Evolutionary conservation across 2,797 vertebrate species (phyloP).

Genomic region (Rhinogobio ventralis): DNA sequence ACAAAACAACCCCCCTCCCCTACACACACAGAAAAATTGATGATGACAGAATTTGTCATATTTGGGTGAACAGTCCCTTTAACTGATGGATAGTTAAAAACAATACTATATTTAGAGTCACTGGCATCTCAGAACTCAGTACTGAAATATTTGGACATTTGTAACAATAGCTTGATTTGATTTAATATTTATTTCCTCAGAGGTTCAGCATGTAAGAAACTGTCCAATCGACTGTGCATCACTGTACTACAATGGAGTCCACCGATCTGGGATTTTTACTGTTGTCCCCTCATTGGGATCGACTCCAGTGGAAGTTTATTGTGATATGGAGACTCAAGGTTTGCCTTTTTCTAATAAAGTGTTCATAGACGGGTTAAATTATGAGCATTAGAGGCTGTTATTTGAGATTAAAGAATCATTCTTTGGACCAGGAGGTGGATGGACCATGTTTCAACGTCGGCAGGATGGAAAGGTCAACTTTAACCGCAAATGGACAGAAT

Average conservation of each 20-base stretch:
- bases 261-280: conserved; percentile 70
- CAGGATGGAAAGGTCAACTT: conserved; percentile 61
- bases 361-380: not conserved
- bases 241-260: conserved; percentile 71
- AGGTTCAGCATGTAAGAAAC: conserved; percentile 63
- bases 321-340: conserved; percentile 78
- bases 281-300: conserved; percentile 67
- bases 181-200: conserved; percentile 56
- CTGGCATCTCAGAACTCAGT: not conserved
- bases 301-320: conserved; percentile 70
- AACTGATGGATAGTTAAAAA: not conserved
- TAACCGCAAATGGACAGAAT: conserved; percentile 63
- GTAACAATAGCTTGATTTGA: not conserved
- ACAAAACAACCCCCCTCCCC: too few relatives aligned
- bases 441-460: conserved; percentile 62
- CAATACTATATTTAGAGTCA: not conserved
- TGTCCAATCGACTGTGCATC: conserved; percentile 75
- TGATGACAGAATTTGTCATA: not conserved
- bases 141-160: not conserved
- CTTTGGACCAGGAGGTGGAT: conserved; percentile 60
- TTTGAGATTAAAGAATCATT: not conserved
- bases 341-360: conserved; percentile 14
- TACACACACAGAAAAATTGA: too few relatives aligned
- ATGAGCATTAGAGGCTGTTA: not conserved
- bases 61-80: not conserved